Evolutionary conservation across 1,140 invertebrate genomes (phyloP).

Genomic region (Coenobita brevimanus): DNA sequence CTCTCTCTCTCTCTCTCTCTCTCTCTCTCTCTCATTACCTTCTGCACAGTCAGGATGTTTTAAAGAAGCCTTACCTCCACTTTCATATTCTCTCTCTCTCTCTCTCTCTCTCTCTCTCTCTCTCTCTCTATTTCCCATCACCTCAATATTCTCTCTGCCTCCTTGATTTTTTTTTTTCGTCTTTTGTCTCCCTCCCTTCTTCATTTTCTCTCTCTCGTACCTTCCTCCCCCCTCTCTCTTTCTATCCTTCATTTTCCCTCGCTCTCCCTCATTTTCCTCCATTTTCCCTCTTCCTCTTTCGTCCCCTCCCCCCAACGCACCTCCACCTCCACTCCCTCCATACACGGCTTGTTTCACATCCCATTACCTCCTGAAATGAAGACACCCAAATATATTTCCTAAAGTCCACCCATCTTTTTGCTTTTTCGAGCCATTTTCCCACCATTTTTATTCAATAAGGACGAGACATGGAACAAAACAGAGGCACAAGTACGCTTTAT

Average conservation of each 20-base stretch:
- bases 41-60: too few relatives aligned
- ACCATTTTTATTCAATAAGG: too few relatives aligned
- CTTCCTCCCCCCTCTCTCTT: neutral
- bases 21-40: neutral
- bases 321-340: too few relatives aligned
- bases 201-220: neutral
- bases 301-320: neutral
- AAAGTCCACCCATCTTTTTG: too few relatives aligned
- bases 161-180: neutral
- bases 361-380: too few relatives aligned
- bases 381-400: too few relatives aligned
- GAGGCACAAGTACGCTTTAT: too few relatives aligned
- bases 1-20: neutral
- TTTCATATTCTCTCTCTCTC: too few relatives aligned
- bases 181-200: neutral
- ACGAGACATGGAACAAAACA: too few relatives aligned
- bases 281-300: neutral
- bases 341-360: neutral
- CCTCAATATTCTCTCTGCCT: neutral
- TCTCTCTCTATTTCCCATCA: constrained; percentile 19
- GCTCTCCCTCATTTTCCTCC: neutral
- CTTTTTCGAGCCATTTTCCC: too few relatives aligned
- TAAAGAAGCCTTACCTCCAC: neutral
- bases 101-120: constrained; percentile 11
- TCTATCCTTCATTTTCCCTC: neutral